Base-by-base conservation (phyloP, 1,140 invertebrate genomes). In the Gryllus bimaculatus region DNA sequence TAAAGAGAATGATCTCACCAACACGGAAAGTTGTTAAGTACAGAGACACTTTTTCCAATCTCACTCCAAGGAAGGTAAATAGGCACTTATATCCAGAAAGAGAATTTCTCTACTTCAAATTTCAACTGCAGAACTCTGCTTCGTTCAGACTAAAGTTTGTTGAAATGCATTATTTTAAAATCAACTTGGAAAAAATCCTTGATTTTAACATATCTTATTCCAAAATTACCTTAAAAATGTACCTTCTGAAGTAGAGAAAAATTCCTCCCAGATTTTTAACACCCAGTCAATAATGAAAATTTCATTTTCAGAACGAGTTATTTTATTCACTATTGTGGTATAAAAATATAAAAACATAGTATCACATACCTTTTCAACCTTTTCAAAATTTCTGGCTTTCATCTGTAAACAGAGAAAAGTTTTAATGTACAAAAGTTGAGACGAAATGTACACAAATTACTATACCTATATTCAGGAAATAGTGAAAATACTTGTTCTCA, bases 331-430 rank as follows among this genome's bases (percentile, higher is more conserved):
- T 77, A 80, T 81, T 81, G 47, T 80, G 77, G 47, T 76, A 78
- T 79, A 48, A 77, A 77, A 80, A 48, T 66, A 54, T 80, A 78
- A 39, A 79, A 78, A 54, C 66, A 75, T 79, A 80, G 73, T 84
- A 66, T 66, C 85, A 91, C 91, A 91, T 92, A 98, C 95, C 93
- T 97, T 97, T 92, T 99, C 98, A 48, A 99, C 98, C 87, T 93
- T 95, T 87, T 99, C 98, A 90, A 95, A 99, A 88, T 96, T 96
- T 86, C 96, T 90, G 81, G 93, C 92, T 86, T 96, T 97, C 92
- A 98, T 96, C 93, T 96, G 90, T 79, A 93, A 91, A 82, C 26
- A 39, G 26, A 39, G 26, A 39, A 5, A 39, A 39, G 26, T 39
- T 39, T 39, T 39, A 39, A 39, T 39, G 26, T 39, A 39, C 5